Base-by-base conservation (phyloP, 2,888 invertebrate species). In the Pediacus dermestoides region DNA sequence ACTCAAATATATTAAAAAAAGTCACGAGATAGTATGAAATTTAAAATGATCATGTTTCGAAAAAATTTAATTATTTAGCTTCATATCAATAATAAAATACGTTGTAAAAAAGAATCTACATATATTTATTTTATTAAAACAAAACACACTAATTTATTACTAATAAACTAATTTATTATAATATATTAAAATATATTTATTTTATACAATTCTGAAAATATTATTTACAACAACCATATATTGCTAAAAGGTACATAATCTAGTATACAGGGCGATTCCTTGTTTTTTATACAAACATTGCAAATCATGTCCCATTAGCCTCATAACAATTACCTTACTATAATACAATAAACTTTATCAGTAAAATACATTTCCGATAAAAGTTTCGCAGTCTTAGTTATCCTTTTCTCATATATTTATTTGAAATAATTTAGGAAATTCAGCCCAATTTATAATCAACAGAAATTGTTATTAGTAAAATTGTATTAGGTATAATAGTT, bases 101-200 rank as follows among this genome's bases (percentile, higher is more conserved):
- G n/a, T n/a, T n/a, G n/a, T n/a, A n/a, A n/a, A n/a, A n/a, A n/a
- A n/a, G n/a, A n/a, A n/a, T n/a, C n/a, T n/a, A n/a, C n/a, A n/a
- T n/a, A n/a, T n/a, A n/a, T n/a, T n/a, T n/a, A 18, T n/a, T 18
- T 18, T 18, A 18, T 6, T 7, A n/a, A 26, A 26, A n/a, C 4
- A 26, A 26, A 26, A 26, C 8, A 10, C 10, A 7, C 6, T n/a
- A 10, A 26, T 26, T 4, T 31, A 31, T 16, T 16, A 18, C 16
- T 16, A 31, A 31, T 9, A 28, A 28, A 8, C 10, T 28, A 28
- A 28, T 28, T 52, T 58, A 56, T 59, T 58, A 57, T n/a, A n/a
- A n/a, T n/a, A n/a, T 57, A 58, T 59, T 63, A 62, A 63, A 61
- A 63, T 61, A 63, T 61, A 64, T 62, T 60, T 61, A 63, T 53